phyloP scores from a whole-genome alignment of 2,113 vertebrate genomes.

The Mormyrus lacerda region DNA sequence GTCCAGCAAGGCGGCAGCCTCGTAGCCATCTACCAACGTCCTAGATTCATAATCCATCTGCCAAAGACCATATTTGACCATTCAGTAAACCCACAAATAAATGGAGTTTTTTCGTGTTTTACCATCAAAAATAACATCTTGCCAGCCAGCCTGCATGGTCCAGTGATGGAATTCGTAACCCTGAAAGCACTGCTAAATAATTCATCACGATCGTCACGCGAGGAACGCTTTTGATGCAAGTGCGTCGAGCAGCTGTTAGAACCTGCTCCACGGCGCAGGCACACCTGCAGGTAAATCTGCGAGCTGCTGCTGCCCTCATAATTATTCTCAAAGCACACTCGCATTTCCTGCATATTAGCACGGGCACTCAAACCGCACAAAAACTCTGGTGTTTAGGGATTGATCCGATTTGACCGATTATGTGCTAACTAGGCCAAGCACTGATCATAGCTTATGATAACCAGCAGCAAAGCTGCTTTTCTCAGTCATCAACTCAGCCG shows the following conservation, averaged over 20 bases:
- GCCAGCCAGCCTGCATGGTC: neutral
- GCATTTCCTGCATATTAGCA: neutral
- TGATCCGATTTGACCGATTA: conserved; percentile 2
- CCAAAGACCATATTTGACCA: neutral
- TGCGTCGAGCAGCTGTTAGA: neutral
- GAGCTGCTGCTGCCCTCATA: neutral
- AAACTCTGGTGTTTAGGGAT: neutral
- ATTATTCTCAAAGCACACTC: neutral
- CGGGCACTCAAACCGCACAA: neutral
- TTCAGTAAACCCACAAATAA: neutral
- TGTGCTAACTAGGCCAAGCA: neutral
- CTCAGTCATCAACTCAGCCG: neutral
- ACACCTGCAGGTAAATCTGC: neutral
- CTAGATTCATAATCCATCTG: neutral
- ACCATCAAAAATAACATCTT: neutral
- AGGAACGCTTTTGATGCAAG: neutral
- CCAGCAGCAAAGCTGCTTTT: neutral
- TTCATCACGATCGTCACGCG: neutral
- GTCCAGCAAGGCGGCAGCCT: neutral
- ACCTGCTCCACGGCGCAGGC: neutral
- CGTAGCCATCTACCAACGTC: neutral
- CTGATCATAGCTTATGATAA: neutral
- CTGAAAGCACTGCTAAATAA: neutral
- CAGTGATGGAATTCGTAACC: neutral
- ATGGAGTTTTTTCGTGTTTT: neutral